Conservation (phyloP, 2,888 invertebrate species). For the Drosophila bunnanda region DNA sequence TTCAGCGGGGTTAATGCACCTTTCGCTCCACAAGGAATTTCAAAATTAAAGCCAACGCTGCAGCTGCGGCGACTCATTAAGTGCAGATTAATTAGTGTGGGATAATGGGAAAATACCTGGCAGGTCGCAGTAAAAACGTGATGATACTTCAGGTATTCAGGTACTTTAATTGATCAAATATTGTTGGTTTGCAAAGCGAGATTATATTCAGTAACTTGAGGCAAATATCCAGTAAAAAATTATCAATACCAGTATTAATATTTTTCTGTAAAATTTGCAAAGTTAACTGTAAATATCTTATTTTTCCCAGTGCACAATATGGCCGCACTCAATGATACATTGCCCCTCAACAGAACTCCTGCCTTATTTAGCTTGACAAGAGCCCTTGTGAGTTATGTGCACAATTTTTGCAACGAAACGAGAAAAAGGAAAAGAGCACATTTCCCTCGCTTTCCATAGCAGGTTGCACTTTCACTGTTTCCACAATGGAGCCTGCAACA, state of each 20-base stretch:
- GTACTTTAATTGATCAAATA: neutral
- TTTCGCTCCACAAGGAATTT: slow-evolving; percentile 61
- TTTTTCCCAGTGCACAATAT: slow-evolving; percentile 12
- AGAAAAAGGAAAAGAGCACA: slow-evolving; percentile 25
- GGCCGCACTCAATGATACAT: slow-evolving; percentile 70
- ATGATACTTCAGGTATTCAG: neutral
- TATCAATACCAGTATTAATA: too few species aligned
- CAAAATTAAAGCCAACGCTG: slow-evolving; percentile 60
- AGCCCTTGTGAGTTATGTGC: slow-evolving; percentile 30
- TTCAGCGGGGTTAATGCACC: slow-evolving; percentile 69
- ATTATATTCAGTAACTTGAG: neutral
- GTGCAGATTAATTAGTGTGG: slow-evolving; percentile 46
- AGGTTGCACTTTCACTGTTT: slow-evolving; percentile 41
- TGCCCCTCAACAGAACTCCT: slow-evolving; percentile 62
- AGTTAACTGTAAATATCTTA: neutral
- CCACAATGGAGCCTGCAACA: slow-evolving; percentile 6
- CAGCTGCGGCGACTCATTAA: slow-evolving; percentile 54
- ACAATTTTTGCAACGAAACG: slow-evolving; percentile 27
- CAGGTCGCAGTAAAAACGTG: neutral
- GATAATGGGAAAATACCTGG: slow-evolving; percentile 17
- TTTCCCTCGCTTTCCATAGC: slow-evolving; percentile 16
- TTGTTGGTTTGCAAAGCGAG: neutral
- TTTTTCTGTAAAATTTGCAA: neutral
- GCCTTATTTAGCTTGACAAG: slow-evolving; percentile 27
- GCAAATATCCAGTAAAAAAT: too few species aligned